phyloP scores from a whole-genome alignment of 1,140 invertebrate genomes.

The Aporrectodea caliginosa region DNA sequence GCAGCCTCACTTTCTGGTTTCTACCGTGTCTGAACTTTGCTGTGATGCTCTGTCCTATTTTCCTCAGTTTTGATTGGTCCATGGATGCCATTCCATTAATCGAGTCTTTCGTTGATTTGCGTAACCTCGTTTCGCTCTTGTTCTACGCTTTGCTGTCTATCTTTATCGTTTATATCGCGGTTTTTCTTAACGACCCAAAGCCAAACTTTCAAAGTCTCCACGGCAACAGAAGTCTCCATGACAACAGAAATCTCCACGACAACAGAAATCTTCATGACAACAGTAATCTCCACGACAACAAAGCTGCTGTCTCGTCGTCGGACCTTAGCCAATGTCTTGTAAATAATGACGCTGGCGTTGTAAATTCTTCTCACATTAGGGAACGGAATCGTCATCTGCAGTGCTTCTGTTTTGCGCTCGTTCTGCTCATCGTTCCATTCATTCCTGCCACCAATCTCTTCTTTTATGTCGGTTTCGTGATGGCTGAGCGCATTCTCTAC shows the following conservation, averaged over 20 bases:
- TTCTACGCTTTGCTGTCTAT: conserved; percentile 64
- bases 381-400: neutral
- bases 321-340: too few species aligned
- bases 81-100: conserved; percentile 93
- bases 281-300: neutral
- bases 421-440: conserved; percentile 83
- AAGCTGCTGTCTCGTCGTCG: neutral
- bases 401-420: conserved; percentile 63
- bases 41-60: conserved; percentile 80
- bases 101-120: conserved; percentile 69
- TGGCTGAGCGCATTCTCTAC: conserved; percentile 91
- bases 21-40: conserved; percentile 83
- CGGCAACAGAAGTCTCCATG: neutral
- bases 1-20: conserved; percentile 84
- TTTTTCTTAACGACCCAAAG: neutral
- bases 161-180: neutral
- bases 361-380: neutral
- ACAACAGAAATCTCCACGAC: neutral
- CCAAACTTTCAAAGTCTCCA: too few species aligned
- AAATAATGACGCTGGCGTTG: neutral
- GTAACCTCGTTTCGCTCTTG: conserved; percentile 76
- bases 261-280: neutral
- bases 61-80: conserved; percentile 96
- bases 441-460: conserved; percentile 94
- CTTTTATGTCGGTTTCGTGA: conserved; percentile 94